Evolutionary conservation across 2,797 vertebrate genomes (phyloP).

Genomic region (Linurgus olivaceus): DNA sequence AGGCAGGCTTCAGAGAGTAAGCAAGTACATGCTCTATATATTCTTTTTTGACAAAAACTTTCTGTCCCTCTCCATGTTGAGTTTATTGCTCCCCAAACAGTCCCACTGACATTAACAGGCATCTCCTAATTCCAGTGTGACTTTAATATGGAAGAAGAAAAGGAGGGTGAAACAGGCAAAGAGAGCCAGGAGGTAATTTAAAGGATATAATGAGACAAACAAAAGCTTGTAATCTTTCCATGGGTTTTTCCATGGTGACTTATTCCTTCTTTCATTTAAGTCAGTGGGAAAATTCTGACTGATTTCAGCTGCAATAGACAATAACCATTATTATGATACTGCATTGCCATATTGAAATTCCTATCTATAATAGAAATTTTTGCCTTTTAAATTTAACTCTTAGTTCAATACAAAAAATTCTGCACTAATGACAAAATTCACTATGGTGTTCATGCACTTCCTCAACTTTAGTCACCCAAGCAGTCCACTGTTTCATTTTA

Average conservation of each 20-base stretch:
- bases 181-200: background rate
- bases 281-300: background rate
- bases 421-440: background rate
- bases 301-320: background rate
- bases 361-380: background rate
- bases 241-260: background rate
- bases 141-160: background rate
- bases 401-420: background rate
- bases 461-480: background rate
- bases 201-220: background rate
- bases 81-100: background rate
- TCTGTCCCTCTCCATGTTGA: background rate
- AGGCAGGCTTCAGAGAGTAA: background rate
- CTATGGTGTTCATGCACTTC: background rate
- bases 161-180: background rate
- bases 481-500: background rate
- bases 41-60: background rate
- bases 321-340: background rate
- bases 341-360: background rate
- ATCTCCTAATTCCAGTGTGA: background rate
- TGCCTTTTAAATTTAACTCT: background rate
- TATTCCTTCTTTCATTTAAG: constrained; percentile 1
- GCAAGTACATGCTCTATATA: background rate
- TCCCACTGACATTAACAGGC: background rate
- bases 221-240: constrained; percentile 22